Base-by-base conservation (phyloP, 2,888 invertebrate genomes). In the Brenthis ino region DNA sequence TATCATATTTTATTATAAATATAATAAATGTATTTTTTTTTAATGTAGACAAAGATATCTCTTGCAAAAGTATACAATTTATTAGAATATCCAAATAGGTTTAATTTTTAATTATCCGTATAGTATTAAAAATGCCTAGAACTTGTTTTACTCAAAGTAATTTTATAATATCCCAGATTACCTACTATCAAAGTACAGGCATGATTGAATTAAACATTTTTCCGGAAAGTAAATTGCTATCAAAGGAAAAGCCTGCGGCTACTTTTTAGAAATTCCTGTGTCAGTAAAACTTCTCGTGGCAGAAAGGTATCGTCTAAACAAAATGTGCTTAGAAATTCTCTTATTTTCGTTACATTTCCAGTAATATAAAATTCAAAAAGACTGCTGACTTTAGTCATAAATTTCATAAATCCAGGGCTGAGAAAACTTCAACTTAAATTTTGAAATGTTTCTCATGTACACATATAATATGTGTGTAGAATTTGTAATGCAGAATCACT, bases 171-270 rank as follows among this genome's bases (percentile, higher is more conserved):
- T 48, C 65, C 54, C 47, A 58, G 53, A 58, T 66, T 66, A 53
- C 37, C 37, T 43, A 43, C 16, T 58, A 48, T 24, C 43, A 66
- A 66, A 54, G 57, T 66, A 54, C 58, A 60, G 33, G 33, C 47
- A 24, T 47, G 65, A 73, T 72, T 73, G 69, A 72, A 73, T 70
- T 72, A 75, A 75, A 73, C 68, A 73, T 73, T 74, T 70, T 72
- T 73, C 69, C 64, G 64, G 66, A 71, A 73, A 73, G 60, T 69
- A 73, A 71, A 70, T 75, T 73, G 67, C 60, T 68, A 67, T 69
- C 73, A 68, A 69, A 72, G 70, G 70, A 68, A 72, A 68, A 67
- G 68, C 71, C 68, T 68, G 63, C 57, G 71, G 68, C 68, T 68
- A 68, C 70, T 73, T 70, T 69, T 68, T 20, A 67, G 69, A 72